Conservation (phyloP, 2,797 vertebrate genomes). For the Mycteria americana region DNA sequence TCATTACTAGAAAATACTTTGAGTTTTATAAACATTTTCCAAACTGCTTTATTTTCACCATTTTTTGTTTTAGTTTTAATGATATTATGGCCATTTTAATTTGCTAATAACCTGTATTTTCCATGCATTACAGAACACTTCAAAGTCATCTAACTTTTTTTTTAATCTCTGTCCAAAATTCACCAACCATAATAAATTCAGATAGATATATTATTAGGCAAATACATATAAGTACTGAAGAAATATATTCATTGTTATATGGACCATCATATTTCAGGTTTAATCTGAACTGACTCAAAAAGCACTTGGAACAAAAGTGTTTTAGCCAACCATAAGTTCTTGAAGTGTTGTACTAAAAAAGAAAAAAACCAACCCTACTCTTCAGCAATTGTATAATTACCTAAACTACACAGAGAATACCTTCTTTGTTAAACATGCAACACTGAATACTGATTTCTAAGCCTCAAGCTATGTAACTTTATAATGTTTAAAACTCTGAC, state of each 20-base stretch:
- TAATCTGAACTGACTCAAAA: slow-evolving; percentile 57
- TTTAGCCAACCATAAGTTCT: slow-evolving; percentile 32
- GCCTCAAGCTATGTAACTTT: slow-evolving; percentile 43
- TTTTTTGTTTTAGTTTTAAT: slow-evolving; percentile 9
- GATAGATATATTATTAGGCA: slow-evolving; percentile 41
- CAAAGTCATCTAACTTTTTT: background rate
- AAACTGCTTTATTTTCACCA: slow-evolving; percentile 20
- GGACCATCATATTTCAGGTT: slow-evolving; percentile 30
- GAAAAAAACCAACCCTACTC: background rate
- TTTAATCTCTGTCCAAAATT: background rate
- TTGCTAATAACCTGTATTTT: slow-evolving; percentile 19
- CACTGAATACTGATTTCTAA: slow-evolving; percentile 47
- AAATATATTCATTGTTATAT: slow-evolving; percentile 23
- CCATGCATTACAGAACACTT: slow-evolving; percentile 18
- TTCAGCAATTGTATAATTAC: slow-evolving; percentile 37
- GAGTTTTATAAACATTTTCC: slow-evolving; percentile 49
- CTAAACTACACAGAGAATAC: slow-evolving; percentile 48
- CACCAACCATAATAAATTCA: slow-evolving; percentile 39
- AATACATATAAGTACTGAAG: slow-evolving; percentile 41
- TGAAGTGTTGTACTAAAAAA: slow-evolving; percentile 29
- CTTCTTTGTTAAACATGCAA: slow-evolving; percentile 49
- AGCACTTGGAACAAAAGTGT: slow-evolving; percentile 49
- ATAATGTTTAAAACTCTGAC: slow-evolving; percentile 21
- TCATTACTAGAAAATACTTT: slow-evolving; percentile 35
- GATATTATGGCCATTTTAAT: background rate